Evolutionary conservation across 1,140 invertebrate species (phyloP).

Genomic region (Dryas iulia): DNA sequence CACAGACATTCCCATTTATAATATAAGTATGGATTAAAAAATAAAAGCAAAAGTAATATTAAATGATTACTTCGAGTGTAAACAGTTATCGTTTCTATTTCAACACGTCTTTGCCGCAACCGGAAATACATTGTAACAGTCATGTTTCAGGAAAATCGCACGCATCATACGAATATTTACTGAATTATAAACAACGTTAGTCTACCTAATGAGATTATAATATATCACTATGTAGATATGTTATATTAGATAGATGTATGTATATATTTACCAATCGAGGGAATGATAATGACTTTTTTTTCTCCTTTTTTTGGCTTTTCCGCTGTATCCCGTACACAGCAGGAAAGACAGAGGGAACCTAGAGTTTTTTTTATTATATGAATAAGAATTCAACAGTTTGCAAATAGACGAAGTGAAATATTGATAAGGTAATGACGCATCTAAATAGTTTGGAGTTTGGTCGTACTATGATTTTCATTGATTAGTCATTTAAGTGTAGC

Average conservation of each 20-base stretch:
- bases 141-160: conserved; percentile 55
- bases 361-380: too few species aligned
- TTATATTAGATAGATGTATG: neutral
- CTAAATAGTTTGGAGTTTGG: neutral
- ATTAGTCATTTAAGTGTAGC: too few species aligned
- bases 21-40: too few species aligned
- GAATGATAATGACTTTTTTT: too few species aligned
- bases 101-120: conserved; percentile 24
- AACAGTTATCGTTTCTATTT: conserved; percentile 1
- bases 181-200: conserved; percentile 6
- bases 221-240: neutral
- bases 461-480: neutral
- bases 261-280: too few species aligned
- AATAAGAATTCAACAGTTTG: too few species aligned
- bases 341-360: too few species aligned
- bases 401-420: neutral
- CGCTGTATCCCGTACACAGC: too few species aligned
- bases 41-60: too few species aligned
- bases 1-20: too few species aligned
- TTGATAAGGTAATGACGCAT: neutral
- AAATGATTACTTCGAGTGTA: neutral
- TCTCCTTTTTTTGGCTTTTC: too few species aligned
- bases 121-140: conserved; percentile 49
- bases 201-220: neutral
- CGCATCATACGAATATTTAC: conserved; percentile 27